Conservation (phyloP, 2,888 invertebrate genomes). For the Microctonus hyperodae region DNA sequence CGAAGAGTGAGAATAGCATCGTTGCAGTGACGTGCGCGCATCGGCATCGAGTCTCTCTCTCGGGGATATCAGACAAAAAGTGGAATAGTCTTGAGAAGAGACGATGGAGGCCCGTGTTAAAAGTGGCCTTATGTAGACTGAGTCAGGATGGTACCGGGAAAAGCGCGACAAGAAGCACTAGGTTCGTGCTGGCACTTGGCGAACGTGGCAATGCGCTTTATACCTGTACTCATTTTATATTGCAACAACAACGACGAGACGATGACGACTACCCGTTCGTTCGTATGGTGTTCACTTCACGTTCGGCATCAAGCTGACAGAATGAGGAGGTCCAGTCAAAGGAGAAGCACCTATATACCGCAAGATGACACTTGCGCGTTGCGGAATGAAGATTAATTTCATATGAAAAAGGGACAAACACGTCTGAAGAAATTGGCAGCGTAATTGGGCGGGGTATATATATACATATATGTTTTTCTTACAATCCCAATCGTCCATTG, state of each 20-base stretch:
- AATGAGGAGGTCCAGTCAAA: neutral
- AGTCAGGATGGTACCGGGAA: constrained; percentile 55
- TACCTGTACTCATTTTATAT: constrained; percentile 10
- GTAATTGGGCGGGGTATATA: constrained; percentile 16
- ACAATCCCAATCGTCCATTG: neutral
- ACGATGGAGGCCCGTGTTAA: constrained; percentile 42
- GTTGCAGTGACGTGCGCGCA: constrained; percentile 36
- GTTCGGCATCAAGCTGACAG: neutral
- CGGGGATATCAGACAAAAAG: constrained; percentile 51
- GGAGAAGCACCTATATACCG: neutral
- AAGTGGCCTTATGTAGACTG: constrained; percentile 58
- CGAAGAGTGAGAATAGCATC: neutral
- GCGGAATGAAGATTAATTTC: constrained; percentile 24
- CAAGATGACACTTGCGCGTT: constrained; percentile 20
- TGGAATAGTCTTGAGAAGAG: constrained; percentile 47
- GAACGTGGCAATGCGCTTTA: constrained; percentile 25
- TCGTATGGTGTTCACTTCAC: neutral
- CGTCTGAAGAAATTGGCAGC: constrained; percentile 21
- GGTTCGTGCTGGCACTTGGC: constrained; percentile 38
- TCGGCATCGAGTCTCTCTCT: constrained; percentile 34
- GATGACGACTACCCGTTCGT: constrained; percentile 26
- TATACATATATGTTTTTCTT: neutral
- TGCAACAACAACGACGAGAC: neutral
- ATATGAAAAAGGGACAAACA: constrained; percentile 12
- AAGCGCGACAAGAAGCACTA: constrained; percentile 47